These are phyloP conservation scores for Bembecia ichneumoniformis DNA, from an alignment of 2,888 invertebrate genomes.

Conservation along the genomic window DNA sequence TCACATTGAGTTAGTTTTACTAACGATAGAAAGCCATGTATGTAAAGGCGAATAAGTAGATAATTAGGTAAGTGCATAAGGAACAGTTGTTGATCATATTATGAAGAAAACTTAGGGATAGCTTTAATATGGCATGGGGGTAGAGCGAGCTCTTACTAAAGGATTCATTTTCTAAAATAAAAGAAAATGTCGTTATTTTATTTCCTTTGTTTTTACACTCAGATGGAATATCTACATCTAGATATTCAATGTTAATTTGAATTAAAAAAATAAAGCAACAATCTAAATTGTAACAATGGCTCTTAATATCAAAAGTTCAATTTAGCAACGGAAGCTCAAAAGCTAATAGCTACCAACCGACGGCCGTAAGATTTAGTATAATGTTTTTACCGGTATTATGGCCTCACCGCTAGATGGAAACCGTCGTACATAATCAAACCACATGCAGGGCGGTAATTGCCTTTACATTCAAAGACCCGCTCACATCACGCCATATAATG, in stretches of 20 bases:
- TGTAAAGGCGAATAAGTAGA: no score
- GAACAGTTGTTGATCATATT: no score
- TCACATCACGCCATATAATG: slow-evolving; percentile 72
- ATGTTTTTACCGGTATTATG: slow-evolving; percentile 59
- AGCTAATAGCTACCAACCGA: slow-evolving; percentile 28
- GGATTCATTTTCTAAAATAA: no score
- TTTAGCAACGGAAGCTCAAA: slow-evolving; percentile 69
- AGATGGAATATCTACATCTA: no score
- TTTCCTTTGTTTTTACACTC: no score
- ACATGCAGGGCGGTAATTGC: slow-evolving; percentile 72
- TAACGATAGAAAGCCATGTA: no score
- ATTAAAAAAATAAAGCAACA: slow-evolving; percentile 22
- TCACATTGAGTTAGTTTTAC: no score
- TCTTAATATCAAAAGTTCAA: slow-evolving; percentile 50
- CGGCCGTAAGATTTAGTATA: slow-evolving; percentile 44
- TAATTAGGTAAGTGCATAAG: no score
- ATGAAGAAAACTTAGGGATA: no score
- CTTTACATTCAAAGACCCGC: slow-evolving; percentile 68
- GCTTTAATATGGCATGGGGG: no score
- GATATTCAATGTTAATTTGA: slow-evolving; percentile 22
- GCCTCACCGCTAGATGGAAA: slow-evolving; percentile 58
- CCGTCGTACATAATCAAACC: slow-evolving; percentile 67
- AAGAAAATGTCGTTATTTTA: no score
- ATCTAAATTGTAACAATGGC: slow-evolving; percentile 49
- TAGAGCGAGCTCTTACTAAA: no score